These are phyloP conservation scores for Euplagia quadripunctaria DNA, from an alignment of 2,888 invertebrate genomes.

Conservation along the genomic window DNA sequence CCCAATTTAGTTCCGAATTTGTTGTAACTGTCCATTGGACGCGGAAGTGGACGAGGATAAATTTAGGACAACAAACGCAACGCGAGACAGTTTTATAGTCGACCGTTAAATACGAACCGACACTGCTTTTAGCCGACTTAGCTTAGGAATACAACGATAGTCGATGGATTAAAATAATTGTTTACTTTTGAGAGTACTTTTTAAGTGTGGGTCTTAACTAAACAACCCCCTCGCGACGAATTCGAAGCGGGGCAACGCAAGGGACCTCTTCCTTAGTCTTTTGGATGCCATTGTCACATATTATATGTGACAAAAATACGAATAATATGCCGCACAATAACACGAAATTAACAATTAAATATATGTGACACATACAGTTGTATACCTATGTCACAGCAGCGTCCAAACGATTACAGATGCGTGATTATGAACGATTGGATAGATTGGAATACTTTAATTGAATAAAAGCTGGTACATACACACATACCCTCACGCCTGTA, in stretches of 20 bases:
- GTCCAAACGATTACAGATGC: no score
- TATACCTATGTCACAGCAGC: no score
- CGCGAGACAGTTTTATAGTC: background rate
- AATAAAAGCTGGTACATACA: no score
- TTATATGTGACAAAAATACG: no score
- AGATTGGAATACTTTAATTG: no score
- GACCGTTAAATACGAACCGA: background rate
- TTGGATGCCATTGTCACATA: no score
- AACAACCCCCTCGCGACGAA: background rate
- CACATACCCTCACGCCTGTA: no score
- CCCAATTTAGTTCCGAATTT: conserved; percentile 2
- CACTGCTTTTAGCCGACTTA: background rate
- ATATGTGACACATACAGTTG: no score
- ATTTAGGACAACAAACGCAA: conserved; percentile 3
- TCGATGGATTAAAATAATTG: background rate
- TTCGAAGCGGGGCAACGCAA: background rate
- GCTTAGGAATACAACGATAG: background rate
- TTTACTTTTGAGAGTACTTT: background rate
- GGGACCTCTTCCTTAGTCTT: no score
- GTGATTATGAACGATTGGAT: no score
- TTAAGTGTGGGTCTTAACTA: background rate
- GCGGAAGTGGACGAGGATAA: background rate
- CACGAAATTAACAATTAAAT: no score
- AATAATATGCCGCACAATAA: no score
- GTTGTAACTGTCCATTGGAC: background rate